phyloP scores from a whole-genome alignment of 2,113 vertebrate genomes.

The crab-eating macaque (Macaca fascicularis) region DNA sequence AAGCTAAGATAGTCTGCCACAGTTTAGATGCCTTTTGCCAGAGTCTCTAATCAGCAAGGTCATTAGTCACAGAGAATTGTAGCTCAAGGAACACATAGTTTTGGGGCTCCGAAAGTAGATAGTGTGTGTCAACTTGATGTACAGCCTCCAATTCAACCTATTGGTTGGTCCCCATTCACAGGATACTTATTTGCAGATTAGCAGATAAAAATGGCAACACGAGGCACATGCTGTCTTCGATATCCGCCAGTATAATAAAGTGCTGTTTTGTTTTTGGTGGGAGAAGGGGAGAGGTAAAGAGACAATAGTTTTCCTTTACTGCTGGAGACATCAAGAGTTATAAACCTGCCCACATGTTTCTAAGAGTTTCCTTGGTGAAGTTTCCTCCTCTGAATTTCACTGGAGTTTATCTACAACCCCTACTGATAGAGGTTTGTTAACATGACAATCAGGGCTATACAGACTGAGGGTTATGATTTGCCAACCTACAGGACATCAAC shows the following conservation, averaged over 20 bases:
- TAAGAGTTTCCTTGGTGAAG: background rate
- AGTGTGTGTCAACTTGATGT: background rate
- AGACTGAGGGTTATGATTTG: background rate
- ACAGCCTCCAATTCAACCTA: background rate
- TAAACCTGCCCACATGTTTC: background rate
- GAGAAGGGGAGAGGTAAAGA: background rate
- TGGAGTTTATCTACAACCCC: background rate
- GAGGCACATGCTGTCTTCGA: background rate
- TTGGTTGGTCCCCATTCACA: background rate
- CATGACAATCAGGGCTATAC: background rate
- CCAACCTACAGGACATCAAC: background rate
- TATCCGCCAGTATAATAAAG: background rate
- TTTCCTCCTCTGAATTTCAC: background rate
- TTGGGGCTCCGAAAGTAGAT: background rate
- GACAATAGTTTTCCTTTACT: background rate
- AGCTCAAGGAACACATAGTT: background rate
- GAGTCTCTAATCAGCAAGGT: background rate
- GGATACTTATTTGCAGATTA: background rate
- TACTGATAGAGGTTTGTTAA: background rate
- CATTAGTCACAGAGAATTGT: background rate
- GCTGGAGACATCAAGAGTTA: background rate
- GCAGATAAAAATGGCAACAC: background rate
- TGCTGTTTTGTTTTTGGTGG: background rate
- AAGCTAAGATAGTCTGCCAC: background rate
- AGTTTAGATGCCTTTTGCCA: background rate